A percentile compares a stretch with the other conserved stretches of the same genome.
These are phyloP conservation scores for Lasioglossum lativentre DNA, from an alignment of 2,888 invertebrate species.

Conservation along the genomic window DNA sequence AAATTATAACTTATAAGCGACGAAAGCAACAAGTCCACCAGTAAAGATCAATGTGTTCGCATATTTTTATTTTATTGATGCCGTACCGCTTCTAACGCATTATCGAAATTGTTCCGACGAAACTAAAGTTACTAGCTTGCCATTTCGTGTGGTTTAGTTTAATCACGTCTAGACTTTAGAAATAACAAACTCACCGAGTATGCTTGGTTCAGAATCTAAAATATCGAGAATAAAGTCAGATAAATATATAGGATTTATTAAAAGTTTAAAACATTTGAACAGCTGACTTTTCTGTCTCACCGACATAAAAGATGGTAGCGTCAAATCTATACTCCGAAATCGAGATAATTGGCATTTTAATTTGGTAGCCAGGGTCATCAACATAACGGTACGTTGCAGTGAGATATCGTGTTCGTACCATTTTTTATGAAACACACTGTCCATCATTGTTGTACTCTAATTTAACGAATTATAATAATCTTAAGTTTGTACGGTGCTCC, in stretches of 20 bases:
- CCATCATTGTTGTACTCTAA: constrained; percentile 67
- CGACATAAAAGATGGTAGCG: constrained; percentile 68
- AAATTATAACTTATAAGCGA: too few relatives aligned
- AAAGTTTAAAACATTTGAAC: neutral
- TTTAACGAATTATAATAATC: neutral
- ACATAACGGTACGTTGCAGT: constrained; percentile 49
- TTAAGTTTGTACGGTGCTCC: neutral
- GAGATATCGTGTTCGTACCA: constrained; percentile 57
- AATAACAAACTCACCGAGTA: constrained; percentile 70
- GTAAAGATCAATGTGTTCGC: neutral
- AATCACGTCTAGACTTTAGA: constrained; percentile 39
- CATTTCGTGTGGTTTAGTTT: neutral
- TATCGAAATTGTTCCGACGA: neutral
- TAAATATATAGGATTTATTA: neutral
- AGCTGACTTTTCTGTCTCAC: constrained; percentile 57
- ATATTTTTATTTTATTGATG: neutral
- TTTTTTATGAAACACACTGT: constrained; percentile 64
- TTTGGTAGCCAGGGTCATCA: constrained; percentile 56
- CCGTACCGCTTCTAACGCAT: too few relatives aligned
- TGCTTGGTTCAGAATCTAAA: constrained; percentile 72
- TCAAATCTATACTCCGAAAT: constrained; percentile 63
- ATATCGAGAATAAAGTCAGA: neutral
- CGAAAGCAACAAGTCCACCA: neutral
- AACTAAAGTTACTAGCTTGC: neutral
- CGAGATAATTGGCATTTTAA: constrained; percentile 64